phyloP scores from a whole-genome alignment of 2,888 invertebrate species.

The Sussaba pulchella region DNA sequence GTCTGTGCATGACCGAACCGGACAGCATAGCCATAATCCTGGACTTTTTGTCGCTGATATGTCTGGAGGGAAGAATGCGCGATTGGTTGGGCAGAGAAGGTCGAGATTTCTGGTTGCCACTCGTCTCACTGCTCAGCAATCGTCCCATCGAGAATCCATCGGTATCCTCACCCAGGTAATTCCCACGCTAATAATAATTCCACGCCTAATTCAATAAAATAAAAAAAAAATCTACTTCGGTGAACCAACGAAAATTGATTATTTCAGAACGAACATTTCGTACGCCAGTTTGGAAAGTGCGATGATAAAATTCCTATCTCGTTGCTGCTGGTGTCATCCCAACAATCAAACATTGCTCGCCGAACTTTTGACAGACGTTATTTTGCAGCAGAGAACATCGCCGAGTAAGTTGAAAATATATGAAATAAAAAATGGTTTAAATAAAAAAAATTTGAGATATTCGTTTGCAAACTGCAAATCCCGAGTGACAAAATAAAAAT shows the following conservation, averaged over 20 bases:
- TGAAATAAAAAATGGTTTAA: background rate
- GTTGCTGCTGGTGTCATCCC: conserved; percentile 93
- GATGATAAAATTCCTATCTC: conserved; percentile 92
- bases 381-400: conserved; percentile 87
- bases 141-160: conserved; percentile 85
- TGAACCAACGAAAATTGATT: conserved; percentile 5
- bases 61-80: conserved; percentile 92
- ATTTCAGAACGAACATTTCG: conserved; percentile 78
- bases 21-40: conserved; percentile 89
- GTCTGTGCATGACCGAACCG: conserved; percentile 85
- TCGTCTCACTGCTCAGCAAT: conserved; percentile 91
- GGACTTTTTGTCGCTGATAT: conserved; percentile 93
- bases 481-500: too few species aligned
- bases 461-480: too few species aligned
- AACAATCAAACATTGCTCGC: conserved; percentile 94
- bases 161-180: conserved; percentile 78
- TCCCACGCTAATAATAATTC: too few species aligned
- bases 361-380: conserved; percentile 91
- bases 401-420: conserved; percentile 80
- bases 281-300: conserved; percentile 88
- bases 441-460: too few species aligned
- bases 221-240: background rate
- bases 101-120: conserved; percentile 93
- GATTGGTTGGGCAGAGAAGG: conserved; percentile 95
- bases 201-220: background rate